Conservation (phyloP, 2,888 invertebrate species). For the Amaurobius ferox region DNA sequence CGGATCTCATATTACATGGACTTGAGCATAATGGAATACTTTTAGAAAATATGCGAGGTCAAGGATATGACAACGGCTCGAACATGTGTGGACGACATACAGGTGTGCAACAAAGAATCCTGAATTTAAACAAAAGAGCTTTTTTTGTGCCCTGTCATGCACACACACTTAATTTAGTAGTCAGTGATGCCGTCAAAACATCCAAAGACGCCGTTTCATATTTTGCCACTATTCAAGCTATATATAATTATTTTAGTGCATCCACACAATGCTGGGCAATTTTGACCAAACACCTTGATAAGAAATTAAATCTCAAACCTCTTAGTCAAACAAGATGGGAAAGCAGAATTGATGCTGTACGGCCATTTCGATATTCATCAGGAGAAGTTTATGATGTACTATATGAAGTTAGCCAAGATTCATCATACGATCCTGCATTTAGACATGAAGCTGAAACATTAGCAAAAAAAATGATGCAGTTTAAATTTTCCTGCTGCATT, state of each 20-base stretch:
- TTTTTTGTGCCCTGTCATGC: too few relatives aligned
- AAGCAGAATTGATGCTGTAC: conserved; percentile 3
- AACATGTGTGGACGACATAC: too few relatives aligned
- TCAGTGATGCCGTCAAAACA: too few relatives aligned
- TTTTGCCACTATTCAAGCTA: too few relatives aligned
- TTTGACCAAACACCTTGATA: conserved; percentile 17
- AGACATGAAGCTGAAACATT: conserved; percentile 11
- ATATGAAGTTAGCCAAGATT: background rate
- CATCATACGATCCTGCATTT: background rate
- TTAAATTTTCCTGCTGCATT: conserved; percentile 6
- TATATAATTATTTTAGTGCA: background rate
- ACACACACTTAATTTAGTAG: too few relatives aligned
- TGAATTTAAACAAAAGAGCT: too few relatives aligned
- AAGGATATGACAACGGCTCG: background rate
- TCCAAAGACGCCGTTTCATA: too few relatives aligned
- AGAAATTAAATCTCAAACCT: conserved; percentile 19
- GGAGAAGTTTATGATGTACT: background rate
- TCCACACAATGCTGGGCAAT: conserved; percentile 30
- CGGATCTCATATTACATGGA: background rate
- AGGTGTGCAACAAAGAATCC: background rate
- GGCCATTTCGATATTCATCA: conserved; percentile 1
- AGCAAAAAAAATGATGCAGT: background rate
- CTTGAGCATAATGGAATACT: background rate
- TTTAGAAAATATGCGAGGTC: background rate
- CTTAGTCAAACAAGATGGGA: conserved; percentile 22